Evolutionary conservation across 2,797 vertebrate genomes (phyloP), one percentile per base, ranked within the genome.

Genomic region (Notolepis coatsorum): DNA sequence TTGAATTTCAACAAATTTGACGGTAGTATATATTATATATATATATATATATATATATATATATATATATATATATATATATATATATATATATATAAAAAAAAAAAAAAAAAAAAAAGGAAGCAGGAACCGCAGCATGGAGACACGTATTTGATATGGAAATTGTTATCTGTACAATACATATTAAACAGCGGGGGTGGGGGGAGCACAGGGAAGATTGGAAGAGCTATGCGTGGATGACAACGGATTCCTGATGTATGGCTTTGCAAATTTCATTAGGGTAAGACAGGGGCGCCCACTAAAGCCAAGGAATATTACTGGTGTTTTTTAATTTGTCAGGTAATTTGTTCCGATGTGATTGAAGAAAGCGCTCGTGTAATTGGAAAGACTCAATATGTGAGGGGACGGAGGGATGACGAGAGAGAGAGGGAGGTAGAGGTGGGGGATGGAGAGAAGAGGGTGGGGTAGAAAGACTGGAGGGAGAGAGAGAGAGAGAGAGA

Each of bases 271-370:
- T 91, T 89, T 91, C 88, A 91, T 91, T 90, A 92, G 82, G 68
- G 61, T 84, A 74, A 78, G 83, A 87, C 72, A n/a, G n/a, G 66
- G 1, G 15, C 67, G 77, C 74, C 68, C 80, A 75, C 79, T 85
- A 78, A 69, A 80, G 84, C 82, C 30, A 33, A 20, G n/a, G 18
- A 15, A 38, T 13, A 88, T 84, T 82, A 83, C 73, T 50, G 71
- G 41, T 31, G 84, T 82, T 82, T 82, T 88, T 87, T 86, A 82
- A 89, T 92, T 91, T 92, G 89, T 90, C 91, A 91, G 85, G 84
- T 89, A 87, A 89, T 90, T 88, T 81, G 79, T 88, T 88, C 83
- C 80, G 62, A 82, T 75, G 80, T 89, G 86, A 89, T 87, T 90
- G 88, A 91, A 86, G 84, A 89, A 92, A 88, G 67, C 38, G 82